Evolutionary conservation across 2,113 vertebrate species (phyloP).

Genomic region (Acanthochromis polyacanthus): DNA sequence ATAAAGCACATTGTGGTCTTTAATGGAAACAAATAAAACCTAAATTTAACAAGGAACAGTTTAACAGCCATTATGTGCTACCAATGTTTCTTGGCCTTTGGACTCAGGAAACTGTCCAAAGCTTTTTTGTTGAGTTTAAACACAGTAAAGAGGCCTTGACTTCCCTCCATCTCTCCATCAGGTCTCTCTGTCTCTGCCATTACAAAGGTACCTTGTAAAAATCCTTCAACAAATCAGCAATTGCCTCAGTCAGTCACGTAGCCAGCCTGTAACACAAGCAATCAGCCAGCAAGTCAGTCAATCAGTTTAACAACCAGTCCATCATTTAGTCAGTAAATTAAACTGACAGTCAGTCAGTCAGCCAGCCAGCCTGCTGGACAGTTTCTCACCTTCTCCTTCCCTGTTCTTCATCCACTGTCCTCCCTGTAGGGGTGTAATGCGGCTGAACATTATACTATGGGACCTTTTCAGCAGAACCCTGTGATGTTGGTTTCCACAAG

Average conservation of each 20-base stretch:
- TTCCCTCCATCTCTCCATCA: slow-evolving; percentile 20
- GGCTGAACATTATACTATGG: slow-evolving; percentile 43
- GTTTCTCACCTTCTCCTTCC: slow-evolving; percentile 56
- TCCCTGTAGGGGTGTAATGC: slow-evolving; percentile 40
- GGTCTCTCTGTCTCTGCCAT: slow-evolving; percentile 11
- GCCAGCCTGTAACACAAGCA: slow-evolving; percentile 64
- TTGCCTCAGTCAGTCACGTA: slow-evolving; percentile 46
- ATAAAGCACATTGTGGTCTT: slow-evolving; percentile 60
- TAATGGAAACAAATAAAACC: slow-evolving; percentile 70
- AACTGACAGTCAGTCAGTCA: slow-evolving; percentile 49
- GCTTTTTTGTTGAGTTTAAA: slow-evolving; percentile 52
- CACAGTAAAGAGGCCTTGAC: slow-evolving; percentile 36
- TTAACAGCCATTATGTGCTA: slow-evolving; percentile 60
- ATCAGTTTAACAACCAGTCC: slow-evolving; percentile 69
- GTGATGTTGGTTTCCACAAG: slow-evolving; percentile 56
- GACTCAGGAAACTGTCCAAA: slow-evolving; percentile 54
- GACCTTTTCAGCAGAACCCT: slow-evolving; percentile 50
- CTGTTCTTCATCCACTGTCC: slow-evolving; percentile 36
- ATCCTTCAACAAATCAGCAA: slow-evolving; percentile 53
- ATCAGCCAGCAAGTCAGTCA: slow-evolving; percentile 69
- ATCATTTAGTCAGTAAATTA: slow-evolving; percentile 68
- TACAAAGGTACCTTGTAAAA: slow-evolving; percentile 50
- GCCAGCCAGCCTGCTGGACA: slow-evolving; percentile 45
- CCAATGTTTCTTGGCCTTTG: slow-evolving; percentile 53
- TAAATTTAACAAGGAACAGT: slow-evolving; percentile 65